Conservation (phyloP, 1,140 invertebrate genomes). For the Colletes latitarsis region DNA sequence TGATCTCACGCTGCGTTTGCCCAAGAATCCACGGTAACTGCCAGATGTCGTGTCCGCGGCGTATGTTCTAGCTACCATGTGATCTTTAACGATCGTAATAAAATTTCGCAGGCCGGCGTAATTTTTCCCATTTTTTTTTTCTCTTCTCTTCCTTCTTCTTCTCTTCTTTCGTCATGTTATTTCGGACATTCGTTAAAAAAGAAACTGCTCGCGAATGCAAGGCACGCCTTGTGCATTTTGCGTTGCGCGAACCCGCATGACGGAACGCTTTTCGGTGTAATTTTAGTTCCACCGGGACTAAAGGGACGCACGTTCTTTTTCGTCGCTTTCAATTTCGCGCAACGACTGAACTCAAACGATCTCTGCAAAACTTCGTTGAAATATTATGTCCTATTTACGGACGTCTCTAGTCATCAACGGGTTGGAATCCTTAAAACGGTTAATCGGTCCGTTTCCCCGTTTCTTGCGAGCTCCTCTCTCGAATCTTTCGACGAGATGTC, state of each 20-base stretch:
- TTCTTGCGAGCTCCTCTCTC: too few relatives aligned
- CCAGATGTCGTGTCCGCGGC: neutral
- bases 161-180: neutral
- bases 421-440: too few relatives aligned
- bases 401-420: too few relatives aligned
- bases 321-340: neutral
- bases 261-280: neutral
- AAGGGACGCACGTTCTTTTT: neutral
- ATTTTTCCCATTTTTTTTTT: neutral
- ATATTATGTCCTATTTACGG: neutral
- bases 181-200: neutral
- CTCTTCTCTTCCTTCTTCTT: too few relatives aligned
- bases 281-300: neutral
- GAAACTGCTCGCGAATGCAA: neutral
- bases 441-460: too few relatives aligned
- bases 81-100: slow-evolving; percentile 25
- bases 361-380: neutral
- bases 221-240: neutral
- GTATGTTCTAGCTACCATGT: neutral
- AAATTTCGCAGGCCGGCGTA: neutral
- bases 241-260: neutral
- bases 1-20: slow-evolving; percentile 30
- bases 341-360: neutral
- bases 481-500: too few relatives aligned
- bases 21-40: slow-evolving; percentile 3